Evolutionary conservation across 2,888 invertebrate species (phyloP), one percentile per base, ranked within the genome.

Genomic region (Cephus spinipes): DNA sequence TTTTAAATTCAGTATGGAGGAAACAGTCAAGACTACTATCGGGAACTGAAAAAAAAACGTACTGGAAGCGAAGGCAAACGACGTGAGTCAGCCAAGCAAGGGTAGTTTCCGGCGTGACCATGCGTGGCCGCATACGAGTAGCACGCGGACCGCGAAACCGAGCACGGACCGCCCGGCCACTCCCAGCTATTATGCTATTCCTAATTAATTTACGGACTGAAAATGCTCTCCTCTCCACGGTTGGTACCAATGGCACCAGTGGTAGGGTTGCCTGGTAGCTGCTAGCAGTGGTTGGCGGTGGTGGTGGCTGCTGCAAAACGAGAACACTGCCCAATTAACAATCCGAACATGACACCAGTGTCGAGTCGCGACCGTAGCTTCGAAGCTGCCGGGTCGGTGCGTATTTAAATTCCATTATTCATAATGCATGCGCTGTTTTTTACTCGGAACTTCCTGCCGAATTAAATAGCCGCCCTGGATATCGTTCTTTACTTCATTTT

Each of bases 351-450:
- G 88, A 87, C 88, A 88, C 85, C 83, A 82, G 82, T 74, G 81
- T 73, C 81, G 74, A 74, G 78, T 84, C 81, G 76, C 81, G 84
- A 82, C 86, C 83, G 85, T 83, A 84, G 82, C 81, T 83, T 77
- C 73, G 80, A 82, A 84, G 83, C 82, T 85, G 81, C 84, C 84
- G 85, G 82, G 85, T 86, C 78, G 77, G 78, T 79, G 77, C 82
- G 79, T 89, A 88, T 89, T 89, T 88, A 89, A 89, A 89, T 89
- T 89, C 89, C 87, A 87, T 89, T 89, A 89, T 89, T 89, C 89
- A 89, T 89, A 89, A 89, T 89, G 88, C 89, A 89, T 89, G 89
- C 88, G 87, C 83, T 85, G 85, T 88, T 87, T 82, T 83, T 78
- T 83, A 81, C 80, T 77, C 84, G 80, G 83, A 85, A 84, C 82